phyloP scores from a whole-genome alignment of 1,140 invertebrate genomes.

The Hestina assimilis region DNA sequence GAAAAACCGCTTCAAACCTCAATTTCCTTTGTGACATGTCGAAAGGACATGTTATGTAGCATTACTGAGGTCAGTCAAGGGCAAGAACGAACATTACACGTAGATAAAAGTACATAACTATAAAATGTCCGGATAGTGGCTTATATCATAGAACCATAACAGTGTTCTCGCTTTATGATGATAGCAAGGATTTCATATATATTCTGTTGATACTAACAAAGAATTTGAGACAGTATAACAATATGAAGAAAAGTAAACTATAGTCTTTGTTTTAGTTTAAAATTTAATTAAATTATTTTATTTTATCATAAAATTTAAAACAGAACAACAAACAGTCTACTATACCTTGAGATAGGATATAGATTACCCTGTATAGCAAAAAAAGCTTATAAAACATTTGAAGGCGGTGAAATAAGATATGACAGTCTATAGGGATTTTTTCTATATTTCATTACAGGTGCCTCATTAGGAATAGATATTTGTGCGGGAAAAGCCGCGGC shows the following conservation, averaged over 20 bases:
- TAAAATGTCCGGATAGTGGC: constrained; percentile 27
- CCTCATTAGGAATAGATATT: no score
- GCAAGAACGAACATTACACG: constrained; percentile 25
- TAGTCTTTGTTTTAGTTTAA: background rate
- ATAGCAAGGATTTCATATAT: constrained; percentile 16
- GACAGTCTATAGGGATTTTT: no score
- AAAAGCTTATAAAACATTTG: no score
- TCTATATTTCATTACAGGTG: no score
- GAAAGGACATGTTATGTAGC: constrained; percentile 31
- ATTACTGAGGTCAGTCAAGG: constrained; percentile 41
- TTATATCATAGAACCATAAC: constrained; percentile 21
- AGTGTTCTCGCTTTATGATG: constrained; percentile 16
- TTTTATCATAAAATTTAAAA: no score
- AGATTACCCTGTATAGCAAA: no score
- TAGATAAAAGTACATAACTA: constrained; percentile 31
- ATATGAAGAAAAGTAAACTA: no score
- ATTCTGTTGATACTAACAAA: background rate
- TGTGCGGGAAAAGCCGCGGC: no score
- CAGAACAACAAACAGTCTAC: no score
- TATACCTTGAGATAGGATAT: no score
- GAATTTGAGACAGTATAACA: no score
- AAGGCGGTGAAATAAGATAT: no score
- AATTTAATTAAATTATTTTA: background rate
- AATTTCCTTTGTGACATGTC: constrained; percentile 39
- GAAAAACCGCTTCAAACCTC: constrained; percentile 28